A percentile compares a stretch with the other conserved stretches of the same genome.
Conservation (phyloP, 2,113 vertebrate species). For the Oenanthe oenanthe region DNA sequence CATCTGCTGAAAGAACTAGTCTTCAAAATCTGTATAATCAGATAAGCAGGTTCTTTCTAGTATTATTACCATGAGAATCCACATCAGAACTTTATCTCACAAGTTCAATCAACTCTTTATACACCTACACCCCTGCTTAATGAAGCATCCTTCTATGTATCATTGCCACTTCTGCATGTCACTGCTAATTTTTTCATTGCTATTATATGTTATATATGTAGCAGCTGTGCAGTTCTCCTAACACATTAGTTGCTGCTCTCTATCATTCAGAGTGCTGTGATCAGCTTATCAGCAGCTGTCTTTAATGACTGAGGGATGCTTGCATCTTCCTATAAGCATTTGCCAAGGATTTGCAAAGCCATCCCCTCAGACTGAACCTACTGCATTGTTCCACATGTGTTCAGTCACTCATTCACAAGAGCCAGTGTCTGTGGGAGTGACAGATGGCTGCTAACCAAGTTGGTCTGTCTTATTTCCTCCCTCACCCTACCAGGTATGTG, state of each 20-base stretch:
- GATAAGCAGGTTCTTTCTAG: conserved; percentile 39
- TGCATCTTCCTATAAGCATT: not conserved
- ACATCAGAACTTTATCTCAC: not conserved
- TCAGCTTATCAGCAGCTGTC: not conserved
- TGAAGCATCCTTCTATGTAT: not conserved
- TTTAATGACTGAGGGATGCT: not conserved
- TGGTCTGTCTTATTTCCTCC: not conserved
- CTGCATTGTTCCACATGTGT: not conserved
- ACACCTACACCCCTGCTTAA: not conserved
- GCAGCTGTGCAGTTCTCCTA: not conserved
- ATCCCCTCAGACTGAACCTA: not conserved
- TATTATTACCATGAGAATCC: conserved; percentile 1
- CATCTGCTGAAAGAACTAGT: conserved; percentile 42
- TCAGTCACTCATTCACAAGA: not conserved
- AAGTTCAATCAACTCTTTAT: not conserved
- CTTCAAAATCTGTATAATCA: not conserved
- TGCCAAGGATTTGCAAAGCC: not conserved
- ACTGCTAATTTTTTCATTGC: not conserved
- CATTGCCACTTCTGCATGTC: not conserved
- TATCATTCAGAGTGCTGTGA: not conserved
- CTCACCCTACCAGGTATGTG: not conserved
- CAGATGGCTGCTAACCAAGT: conserved; percentile 17
- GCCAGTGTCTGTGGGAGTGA: not conserved
- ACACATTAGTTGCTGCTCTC: not conserved
- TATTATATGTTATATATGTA: fast-evolving